phyloP scores from a whole-genome alignment of 2,888 invertebrate genomes.

The Leucania comma region DNA sequence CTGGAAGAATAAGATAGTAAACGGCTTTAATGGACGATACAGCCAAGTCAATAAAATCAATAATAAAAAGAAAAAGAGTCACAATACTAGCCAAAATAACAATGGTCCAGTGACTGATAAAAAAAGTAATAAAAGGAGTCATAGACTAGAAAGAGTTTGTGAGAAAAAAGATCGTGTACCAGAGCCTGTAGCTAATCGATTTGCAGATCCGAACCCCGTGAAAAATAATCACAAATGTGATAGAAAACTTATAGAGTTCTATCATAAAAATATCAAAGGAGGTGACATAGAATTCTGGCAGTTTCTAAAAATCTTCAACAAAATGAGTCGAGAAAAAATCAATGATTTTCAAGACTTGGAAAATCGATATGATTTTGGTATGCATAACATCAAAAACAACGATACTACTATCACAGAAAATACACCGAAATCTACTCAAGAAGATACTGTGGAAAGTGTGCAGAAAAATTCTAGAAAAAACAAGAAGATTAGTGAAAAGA shows the following conservation, averaged over 20 bases:
- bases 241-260: slow-evolving; percentile 78
- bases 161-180: background rate
- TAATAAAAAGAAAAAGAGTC: slow-evolving; percentile 20
- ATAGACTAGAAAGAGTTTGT: background rate
- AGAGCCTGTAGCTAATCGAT: slow-evolving; percentile 60
- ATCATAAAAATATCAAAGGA: slow-evolving; percentile 80
- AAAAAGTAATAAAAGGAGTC: background rate
- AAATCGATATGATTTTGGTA: slow-evolving; percentile 73
- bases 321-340: slow-evolving; percentile 79
- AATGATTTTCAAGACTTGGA: slow-evolving; percentile 80
- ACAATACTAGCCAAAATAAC: background rate
- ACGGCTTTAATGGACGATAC: slow-evolving; percentile 29
- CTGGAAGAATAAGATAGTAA: slow-evolving; percentile 74
- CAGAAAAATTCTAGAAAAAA: too few species aligned
- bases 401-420: background rate
- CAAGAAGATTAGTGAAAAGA: too few species aligned
- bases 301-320: slow-evolving; percentile 84
- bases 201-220: slow-evolving; percentile 77
- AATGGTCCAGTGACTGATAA: background rate
- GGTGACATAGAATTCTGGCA: slow-evolving; percentile 86
- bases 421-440: background rate
- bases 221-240: slow-evolving; percentile 82
- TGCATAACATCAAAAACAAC: slow-evolving; percentile 61
- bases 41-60: slow-evolving; percentile 9
- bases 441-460: background rate